Percentiles rank a stretch among this genome's conserved stretches.
These are phyloP conservation scores for Zaprionus ghesquierei DNA, from an alignment of 1,140 invertebrate genomes.

Conservation along the genomic window DNA sequence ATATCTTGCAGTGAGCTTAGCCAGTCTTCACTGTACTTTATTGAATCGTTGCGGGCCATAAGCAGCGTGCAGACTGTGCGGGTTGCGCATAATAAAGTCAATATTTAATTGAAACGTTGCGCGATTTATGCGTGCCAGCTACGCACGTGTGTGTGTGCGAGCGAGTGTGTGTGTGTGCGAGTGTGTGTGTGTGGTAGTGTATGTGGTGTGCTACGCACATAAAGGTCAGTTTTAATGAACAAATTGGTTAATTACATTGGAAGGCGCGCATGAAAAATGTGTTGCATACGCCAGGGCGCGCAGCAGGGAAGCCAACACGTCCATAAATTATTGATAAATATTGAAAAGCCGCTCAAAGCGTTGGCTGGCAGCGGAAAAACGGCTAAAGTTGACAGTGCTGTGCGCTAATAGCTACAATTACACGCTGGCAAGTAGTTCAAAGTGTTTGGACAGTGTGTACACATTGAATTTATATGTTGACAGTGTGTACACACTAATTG, in stretches of 20 bases:
- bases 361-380: background rate
- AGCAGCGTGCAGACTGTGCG: conserved; percentile 23
- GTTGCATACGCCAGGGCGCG: conserved; percentile 28
- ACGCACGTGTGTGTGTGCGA: background rate
- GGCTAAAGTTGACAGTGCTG: background rate
- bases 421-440: too few species aligned
- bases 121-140: conserved; percentile 46
- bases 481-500: background rate
- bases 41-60: conserved; percentile 18
- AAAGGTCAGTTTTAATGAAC: conserved; percentile 75
- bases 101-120: conserved; percentile 70
- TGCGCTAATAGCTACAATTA: too few species aligned
- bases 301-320: background rate
- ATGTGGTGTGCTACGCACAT: conserved; percentile 29
- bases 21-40: conserved; percentile 37
- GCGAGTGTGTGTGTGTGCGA: background rate
- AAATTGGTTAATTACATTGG: conserved; percentile 73
- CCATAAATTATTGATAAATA: conserved; percentile 30
- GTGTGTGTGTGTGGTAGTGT: background rate
- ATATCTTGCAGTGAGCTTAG: background rate
- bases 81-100: conserved; percentile 54
- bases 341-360: conserved; percentile 9
- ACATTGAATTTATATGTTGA: background rate
- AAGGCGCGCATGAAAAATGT: conserved; percentile 37
- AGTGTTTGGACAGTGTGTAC: background rate